phyloP scores from a whole-genome alignment of 1,140 invertebrate species.

The Pollicipes pollicipes region DNA sequence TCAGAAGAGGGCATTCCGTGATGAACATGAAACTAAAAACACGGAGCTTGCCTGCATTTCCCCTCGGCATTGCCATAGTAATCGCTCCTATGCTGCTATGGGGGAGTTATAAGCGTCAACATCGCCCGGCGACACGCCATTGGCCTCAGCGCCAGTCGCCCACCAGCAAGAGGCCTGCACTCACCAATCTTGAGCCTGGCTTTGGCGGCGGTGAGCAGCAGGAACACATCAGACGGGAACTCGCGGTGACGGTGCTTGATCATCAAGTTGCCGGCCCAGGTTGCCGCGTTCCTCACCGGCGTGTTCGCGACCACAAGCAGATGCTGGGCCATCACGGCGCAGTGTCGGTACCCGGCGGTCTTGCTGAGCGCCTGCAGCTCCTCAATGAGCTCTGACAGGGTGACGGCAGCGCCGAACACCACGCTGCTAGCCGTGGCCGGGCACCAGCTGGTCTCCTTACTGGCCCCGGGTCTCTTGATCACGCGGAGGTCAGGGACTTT shows the following conservation, averaged over 20 bases:
- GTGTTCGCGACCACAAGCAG: constrained; percentile 16
- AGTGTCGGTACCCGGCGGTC: constrained; percentile 14
- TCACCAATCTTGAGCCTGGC: too few species aligned
- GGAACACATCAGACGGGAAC: too few species aligned
- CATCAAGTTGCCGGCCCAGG: constrained; percentile 57
- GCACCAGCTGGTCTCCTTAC: neutral
- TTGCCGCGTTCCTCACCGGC: constrained; percentile 28
- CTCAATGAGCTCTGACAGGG: constrained; percentile 17
- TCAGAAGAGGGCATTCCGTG: too few species aligned
- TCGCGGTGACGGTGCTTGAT: constrained; percentile 48
- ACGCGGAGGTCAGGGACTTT: constrained; percentile 23
- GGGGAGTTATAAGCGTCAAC: too few species aligned
- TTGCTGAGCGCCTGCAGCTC: constrained; percentile 13
- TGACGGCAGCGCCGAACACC: constrained; percentile 18
- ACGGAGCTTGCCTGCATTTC: too few species aligned
- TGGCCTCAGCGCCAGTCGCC: too few species aligned
- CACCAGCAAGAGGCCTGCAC: too few species aligned
- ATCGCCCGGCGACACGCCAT: too few species aligned
- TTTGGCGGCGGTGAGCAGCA: too few species aligned
- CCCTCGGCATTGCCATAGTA: too few species aligned
- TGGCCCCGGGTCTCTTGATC: neutral
- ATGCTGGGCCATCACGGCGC: constrained; percentile 11
- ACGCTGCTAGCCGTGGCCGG: constrained; percentile 3
- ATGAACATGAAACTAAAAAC: too few species aligned
- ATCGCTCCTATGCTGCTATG: too few species aligned